phyloP scores from a whole-genome alignment of 2,888 invertebrate species.

The Palloptera scutellata region DNA sequence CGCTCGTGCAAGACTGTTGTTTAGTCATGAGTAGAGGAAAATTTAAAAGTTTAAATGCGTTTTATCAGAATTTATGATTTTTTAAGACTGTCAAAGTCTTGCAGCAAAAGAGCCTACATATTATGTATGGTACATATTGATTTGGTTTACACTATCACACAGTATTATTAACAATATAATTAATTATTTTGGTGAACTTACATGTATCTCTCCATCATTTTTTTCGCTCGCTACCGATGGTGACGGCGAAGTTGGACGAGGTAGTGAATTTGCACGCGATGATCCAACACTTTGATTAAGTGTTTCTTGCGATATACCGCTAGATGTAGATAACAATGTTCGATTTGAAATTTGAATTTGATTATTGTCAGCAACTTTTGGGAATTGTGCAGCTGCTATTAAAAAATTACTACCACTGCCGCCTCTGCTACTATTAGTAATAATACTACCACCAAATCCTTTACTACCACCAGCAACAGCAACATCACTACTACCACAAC shows the following conservation, averaged over 20 bases:
- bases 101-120: too few species aligned
- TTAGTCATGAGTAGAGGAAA: too few species aligned
- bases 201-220: slow-evolving; percentile 80
- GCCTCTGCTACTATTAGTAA: neutral
- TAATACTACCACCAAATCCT: slow-evolving; percentile 2
- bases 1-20: too few species aligned
- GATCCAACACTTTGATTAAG: slow-evolving; percentile 70
- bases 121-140: too few species aligned
- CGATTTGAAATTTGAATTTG: slow-evolving; percentile 47
- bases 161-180: too few species aligned
- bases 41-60: too few species aligned
- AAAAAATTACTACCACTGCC: slow-evolving; percentile 10
- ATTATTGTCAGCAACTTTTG: slow-evolving; percentile 36
- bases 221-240: slow-evolving; percentile 92
- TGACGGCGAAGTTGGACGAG: slow-evolving; percentile 87
- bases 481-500: slow-evolving; percentile 12
- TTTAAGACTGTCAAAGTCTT: too few species aligned
- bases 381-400: slow-evolving; percentile 21
- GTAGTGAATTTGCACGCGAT: slow-evolving; percentile 71
- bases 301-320: slow-evolving; percentile 71
- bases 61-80: too few species aligned
- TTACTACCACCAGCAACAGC: slow-evolving; percentile 30
- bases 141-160: too few species aligned
- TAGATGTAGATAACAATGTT: slow-evolving; percentile 69
- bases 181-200: slow-evolving; percentile 53